These are phyloP conservation scores for Oxygymnocypris stewartii DNA, from an alignment of 2,113 vertebrate species.

Conservation along the genomic window DNA sequence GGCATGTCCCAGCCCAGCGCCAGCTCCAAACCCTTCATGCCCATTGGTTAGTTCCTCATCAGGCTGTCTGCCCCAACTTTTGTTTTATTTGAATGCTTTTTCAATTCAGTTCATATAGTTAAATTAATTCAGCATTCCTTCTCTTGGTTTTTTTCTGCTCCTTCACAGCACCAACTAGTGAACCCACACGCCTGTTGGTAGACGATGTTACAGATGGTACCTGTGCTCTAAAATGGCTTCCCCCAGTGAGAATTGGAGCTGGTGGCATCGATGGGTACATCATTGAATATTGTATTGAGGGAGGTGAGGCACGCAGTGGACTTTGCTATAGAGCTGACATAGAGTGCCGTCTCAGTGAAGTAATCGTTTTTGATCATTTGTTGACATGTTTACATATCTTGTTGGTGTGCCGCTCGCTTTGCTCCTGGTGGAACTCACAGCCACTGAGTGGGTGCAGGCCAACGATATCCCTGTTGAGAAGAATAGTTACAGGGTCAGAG, in stretches of 20 bases:
- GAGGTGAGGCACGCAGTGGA: slow-evolving; percentile 20
- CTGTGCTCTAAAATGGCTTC: slow-evolving; percentile 86
- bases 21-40: slow-evolving; percentile 81
- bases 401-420: slow-evolving; percentile 26
- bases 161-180: slow-evolving; percentile 81
- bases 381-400: slow-evolving; percentile 18
- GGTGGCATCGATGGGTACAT: slow-evolving; percentile 89
- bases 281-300: slow-evolving; percentile 78
- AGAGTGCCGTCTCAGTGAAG: not conserved
- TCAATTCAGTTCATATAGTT: not conserved
- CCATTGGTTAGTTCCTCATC: slow-evolving; percentile 71
- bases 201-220: slow-evolving; percentile 87
- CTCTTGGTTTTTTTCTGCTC: slow-evolving; percentile 39
- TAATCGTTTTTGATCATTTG: slow-evolving; percentile 2
- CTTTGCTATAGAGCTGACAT: not conserved
- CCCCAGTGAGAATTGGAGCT: slow-evolving; percentile 82
- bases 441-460: slow-evolving; percentile 78
- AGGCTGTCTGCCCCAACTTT: not conserved
- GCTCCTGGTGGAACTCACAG: slow-evolving; percentile 62
- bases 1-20: slow-evolving; percentile 84
- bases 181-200: slow-evolving; percentile 80
- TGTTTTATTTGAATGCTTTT: not conserved
- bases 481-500: slow-evolving; percentile 78
- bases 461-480: slow-evolving; percentile 75
- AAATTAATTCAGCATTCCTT: not conserved